Evolutionary conservation across 1,140 invertebrate species (phyloP).

Genomic region (Dreissena rostriformis): DNA sequence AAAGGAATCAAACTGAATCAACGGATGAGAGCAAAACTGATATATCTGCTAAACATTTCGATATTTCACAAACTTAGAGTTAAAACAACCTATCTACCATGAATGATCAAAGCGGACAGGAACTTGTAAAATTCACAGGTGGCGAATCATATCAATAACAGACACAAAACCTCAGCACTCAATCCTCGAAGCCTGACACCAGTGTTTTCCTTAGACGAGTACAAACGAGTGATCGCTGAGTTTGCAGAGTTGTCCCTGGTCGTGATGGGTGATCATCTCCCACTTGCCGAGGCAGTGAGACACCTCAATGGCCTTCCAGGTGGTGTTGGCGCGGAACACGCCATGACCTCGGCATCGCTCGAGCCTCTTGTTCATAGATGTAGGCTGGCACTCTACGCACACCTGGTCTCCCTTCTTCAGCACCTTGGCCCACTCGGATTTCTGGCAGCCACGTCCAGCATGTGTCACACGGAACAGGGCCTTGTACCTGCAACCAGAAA

Average conservation of each 20-base stretch:
- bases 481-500: slow-evolving; percentile 70
- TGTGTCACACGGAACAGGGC: slow-evolving; percentile 67
- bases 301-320: slow-evolving; percentile 77
- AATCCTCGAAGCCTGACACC: too few species aligned
- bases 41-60: too few species aligned
- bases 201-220: slow-evolving; percentile 26
- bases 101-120: too few species aligned
- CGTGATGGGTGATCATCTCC: slow-evolving; percentile 69
- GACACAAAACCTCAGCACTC: too few species aligned
- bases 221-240: slow-evolving; percentile 51
- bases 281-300: slow-evolving; percentile 77
- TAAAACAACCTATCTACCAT: too few species aligned
- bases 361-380: slow-evolving; percentile 75
- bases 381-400: slow-evolving; percentile 78
- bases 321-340: slow-evolving; percentile 67
- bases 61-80: too few species aligned
- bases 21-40: too few species aligned
- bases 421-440: slow-evolving; percentile 66
- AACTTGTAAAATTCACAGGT: too few species aligned
- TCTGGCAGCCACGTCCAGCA: slow-evolving; percentile 64
- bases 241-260: slow-evolving; percentile 13
- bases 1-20: too few species aligned
- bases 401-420: slow-evolving; percentile 69
- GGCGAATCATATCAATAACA: too few species aligned
- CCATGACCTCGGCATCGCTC: slow-evolving; percentile 79